These are phyloP conservation scores for Heterochromis multidens DNA, from an alignment of 2,113 vertebrate genomes.

Conservation along the genomic window DNA sequence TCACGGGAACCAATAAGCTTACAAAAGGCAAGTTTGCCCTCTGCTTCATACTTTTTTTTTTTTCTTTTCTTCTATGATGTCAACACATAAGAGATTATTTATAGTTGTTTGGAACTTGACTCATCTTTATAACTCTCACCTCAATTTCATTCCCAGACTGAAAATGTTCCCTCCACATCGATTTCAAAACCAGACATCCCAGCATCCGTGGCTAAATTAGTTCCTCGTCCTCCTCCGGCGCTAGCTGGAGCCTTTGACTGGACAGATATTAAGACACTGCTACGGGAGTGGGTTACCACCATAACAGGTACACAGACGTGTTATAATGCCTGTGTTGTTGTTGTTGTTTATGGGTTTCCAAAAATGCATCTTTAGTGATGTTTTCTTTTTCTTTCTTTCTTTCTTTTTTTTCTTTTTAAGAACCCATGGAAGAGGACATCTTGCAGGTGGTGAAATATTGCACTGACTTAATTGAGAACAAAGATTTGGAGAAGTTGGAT, in stretches of 20 bases:
- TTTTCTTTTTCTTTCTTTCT: neutral
- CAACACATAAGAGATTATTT: neutral
- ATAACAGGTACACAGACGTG: slow-evolving; percentile 74
- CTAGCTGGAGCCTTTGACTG: slow-evolving; percentile 92
- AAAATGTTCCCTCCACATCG: slow-evolving; percentile 72
- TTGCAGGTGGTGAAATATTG: slow-evolving; percentile 97
- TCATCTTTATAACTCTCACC: neutral
- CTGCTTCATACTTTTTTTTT: neutral
- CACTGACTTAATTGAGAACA: slow-evolving; percentile 96
- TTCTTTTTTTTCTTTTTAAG: slow-evolving; percentile 61
- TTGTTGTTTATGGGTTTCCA: neutral
- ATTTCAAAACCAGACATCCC: slow-evolving; percentile 52
- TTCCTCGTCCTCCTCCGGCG: slow-evolving; percentile 78
- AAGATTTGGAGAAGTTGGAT: slow-evolving; percentile 94
- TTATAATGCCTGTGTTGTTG: neutral
- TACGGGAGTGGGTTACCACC: slow-evolving; percentile 95
- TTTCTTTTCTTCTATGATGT: neutral
- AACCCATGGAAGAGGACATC: slow-evolving; percentile 99
- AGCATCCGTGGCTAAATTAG: slow-evolving; percentile 14
- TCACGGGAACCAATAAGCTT: slow-evolving; percentile 65
- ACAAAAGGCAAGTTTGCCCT: slow-evolving; percentile 74
- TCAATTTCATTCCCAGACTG: slow-evolving; percentile 68
- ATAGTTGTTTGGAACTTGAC: neutral
- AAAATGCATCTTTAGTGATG: neutral
- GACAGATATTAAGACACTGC: slow-evolving; percentile 85